These are phyloP conservation scores for Cenopis cana DNA, from an alignment of 2,888 invertebrate genomes.

Conservation along the genomic window DNA sequence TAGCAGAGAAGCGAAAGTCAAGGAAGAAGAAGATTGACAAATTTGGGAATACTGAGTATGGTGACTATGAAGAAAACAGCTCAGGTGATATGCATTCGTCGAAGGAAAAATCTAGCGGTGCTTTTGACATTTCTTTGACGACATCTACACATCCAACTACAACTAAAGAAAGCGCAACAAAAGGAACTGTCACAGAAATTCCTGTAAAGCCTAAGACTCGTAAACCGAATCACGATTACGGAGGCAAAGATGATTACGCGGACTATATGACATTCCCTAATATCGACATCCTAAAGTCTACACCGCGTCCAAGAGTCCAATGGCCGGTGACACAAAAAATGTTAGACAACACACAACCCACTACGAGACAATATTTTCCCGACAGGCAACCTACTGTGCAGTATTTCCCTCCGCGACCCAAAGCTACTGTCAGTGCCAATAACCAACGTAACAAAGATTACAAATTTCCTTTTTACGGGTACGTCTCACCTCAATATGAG, in stretches of 20 bases:
- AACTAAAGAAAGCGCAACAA: neutral
- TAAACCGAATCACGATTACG: constrained; percentile 69
- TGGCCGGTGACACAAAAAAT: constrained; percentile 44
- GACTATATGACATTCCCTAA: constrained; percentile 70
- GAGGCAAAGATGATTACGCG: constrained; percentile 68
- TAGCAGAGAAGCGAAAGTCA: constrained; percentile 70
- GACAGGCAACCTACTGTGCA: constrained; percentile 72
- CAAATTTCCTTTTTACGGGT: constrained; percentile 55
- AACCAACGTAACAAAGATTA: constrained; percentile 60
- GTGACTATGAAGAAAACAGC: constrained; percentile 69
- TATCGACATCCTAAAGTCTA: constrained; percentile 71
- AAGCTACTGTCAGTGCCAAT: constrained; percentile 54
- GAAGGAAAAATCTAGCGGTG: constrained; percentile 46
- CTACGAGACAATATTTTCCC: constrained; percentile 51
- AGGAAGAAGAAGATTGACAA: constrained; percentile 71
- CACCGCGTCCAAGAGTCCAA: constrained; percentile 47
- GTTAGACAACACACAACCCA: constrained; percentile 48
- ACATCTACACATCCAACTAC: constrained; percentile 1
- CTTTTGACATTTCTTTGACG: constrained; percentile 43
- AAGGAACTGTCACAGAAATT: neutral
- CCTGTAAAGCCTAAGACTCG: constrained; percentile 50
- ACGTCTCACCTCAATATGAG: neutral
- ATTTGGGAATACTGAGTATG: constrained; percentile 67
- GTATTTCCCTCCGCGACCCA: constrained; percentile 73
- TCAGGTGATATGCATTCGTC: constrained; percentile 56